These are phyloP conservation scores for Elymnias hypermnestra DNA, from an alignment of 1,140 invertebrate species.

Conservation along the genomic window DNA sequence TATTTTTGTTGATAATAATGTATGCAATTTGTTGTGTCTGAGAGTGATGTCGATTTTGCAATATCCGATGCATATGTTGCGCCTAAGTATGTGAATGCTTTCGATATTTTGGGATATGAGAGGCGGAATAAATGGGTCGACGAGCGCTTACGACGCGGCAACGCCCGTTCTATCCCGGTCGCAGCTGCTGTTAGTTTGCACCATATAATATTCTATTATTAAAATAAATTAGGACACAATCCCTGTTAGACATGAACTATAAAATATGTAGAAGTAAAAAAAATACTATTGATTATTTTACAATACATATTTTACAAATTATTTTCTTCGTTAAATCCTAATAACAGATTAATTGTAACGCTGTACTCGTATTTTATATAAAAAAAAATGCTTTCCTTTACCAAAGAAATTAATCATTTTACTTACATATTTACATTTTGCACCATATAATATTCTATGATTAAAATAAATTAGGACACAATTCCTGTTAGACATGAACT, in stretches of 20 bases:
- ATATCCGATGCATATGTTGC: slow-evolving; percentile 9
- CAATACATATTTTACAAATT: too few species aligned
- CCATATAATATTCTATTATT: slow-evolving; percentile 34
- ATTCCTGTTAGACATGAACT: not conserved
- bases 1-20: too few species aligned
- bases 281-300: too few species aligned
- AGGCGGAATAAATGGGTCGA: slow-evolving; percentile 65
- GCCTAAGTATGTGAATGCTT: slow-evolving; percentile 38
- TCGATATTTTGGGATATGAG: slow-evolving; percentile 71
- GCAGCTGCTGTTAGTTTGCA: slow-evolving; percentile 52
- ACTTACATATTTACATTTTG: too few species aligned
- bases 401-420: too few species aligned
- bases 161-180: slow-evolving; percentile 67
- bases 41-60: slow-evolving; percentile 6
- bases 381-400: too few species aligned
- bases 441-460: slow-evolving; percentile 35
- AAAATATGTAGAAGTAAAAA: not conserved
- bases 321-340: too few species aligned
- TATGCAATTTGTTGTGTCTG: not conserved
- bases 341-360: too few species aligned
- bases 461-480: slow-evolving; percentile 13
- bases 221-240: slow-evolving; percentile 9
- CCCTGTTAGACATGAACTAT: not conserved
- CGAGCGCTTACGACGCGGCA: slow-evolving; percentile 52
- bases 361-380: too few species aligned